A percentile compares a stretch with the other conserved stretches of the same genome.
Conservation (phyloP, 2,113 vertebrate genomes). For the Leptodactylus fuscus region DNA sequence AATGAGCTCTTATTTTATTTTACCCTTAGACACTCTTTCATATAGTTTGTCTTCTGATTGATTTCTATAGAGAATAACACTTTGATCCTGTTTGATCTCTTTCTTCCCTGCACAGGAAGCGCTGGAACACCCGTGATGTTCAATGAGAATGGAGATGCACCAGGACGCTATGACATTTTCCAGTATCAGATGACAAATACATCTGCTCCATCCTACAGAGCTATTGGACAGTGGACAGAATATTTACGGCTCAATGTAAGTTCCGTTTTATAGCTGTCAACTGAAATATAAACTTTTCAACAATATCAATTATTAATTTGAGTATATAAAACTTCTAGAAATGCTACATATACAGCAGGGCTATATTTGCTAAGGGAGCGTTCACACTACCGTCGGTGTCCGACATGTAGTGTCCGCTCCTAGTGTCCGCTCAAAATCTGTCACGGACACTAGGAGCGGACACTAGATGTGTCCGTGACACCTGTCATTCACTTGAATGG, state of each 20-base stretch:
- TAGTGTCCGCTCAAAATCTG: too few relatives aligned
- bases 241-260: slow-evolving; percentile 82
- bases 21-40: too few relatives aligned
- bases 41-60: background rate
- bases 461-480: too few relatives aligned
- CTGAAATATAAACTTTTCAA: background rate
- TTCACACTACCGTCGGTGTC: too few relatives aligned
- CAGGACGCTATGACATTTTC: slow-evolving; percentile 92
- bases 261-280: slow-evolving; percentile 62
- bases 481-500: too few relatives aligned
- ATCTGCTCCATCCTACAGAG: slow-evolving; percentile 78
- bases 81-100: background rate
- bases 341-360: too few relatives aligned
- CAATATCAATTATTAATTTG: too few relatives aligned
- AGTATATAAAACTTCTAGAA: background rate
- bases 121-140: slow-evolving; percentile 89
- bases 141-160: slow-evolving; percentile 90
- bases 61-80: background rate
- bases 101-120: slow-evolving; percentile 74
- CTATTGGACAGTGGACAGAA: slow-evolving; percentile 90
- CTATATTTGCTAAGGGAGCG: too few relatives aligned
- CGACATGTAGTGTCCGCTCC: too few relatives aligned
- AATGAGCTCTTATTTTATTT: too few relatives aligned
- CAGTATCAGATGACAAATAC: slow-evolving; percentile 89
- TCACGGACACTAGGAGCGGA: too few relatives aligned